These are phyloP conservation scores for Perizoma affinitatum DNA, from an alignment of 2,888 invertebrate genomes.

Conservation along the genomic window DNA sequence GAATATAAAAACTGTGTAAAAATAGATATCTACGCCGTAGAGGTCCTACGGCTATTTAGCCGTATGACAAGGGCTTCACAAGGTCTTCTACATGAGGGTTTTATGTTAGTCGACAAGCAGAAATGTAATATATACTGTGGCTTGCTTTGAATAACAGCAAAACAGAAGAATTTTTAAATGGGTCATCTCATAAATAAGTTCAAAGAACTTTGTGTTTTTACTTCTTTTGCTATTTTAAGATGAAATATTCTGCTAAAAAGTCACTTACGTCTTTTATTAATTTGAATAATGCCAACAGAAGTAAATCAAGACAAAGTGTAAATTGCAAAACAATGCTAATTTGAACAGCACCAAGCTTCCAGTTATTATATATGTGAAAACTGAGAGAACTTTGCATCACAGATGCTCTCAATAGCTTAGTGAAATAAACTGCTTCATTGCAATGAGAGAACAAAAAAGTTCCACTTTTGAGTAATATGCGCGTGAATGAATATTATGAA, in stretches of 20 bases:
- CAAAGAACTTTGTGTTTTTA: background rate
- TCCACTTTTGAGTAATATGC: slow-evolving; percentile 6
- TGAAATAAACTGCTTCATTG: slow-evolving; percentile 42
- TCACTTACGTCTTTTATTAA: no score
- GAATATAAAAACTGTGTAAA: no score
- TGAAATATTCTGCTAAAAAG: no score
- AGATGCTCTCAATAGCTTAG: slow-evolving; percentile 36
- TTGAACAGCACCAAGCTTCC: slow-evolving; percentile 14
- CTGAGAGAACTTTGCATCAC: slow-evolving; percentile 29
- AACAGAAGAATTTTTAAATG: background rate
- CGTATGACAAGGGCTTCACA: background rate
- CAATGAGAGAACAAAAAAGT: slow-evolving; percentile 41
- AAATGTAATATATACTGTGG: background rate
- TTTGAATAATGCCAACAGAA: slow-evolving; percentile 5
- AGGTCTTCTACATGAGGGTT: background rate
- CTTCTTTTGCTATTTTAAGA: no score
- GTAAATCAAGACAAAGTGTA: slow-evolving; percentile 21
- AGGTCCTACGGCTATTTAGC: background rate
- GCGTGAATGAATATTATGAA: no score
- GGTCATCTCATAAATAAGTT: background rate
- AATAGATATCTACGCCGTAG: no score
- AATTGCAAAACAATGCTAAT: slow-evolving; percentile 32
- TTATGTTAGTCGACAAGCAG: background rate
- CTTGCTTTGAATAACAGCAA: background rate
- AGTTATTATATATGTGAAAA: slow-evolving; percentile 21